A percentile compares a stretch with the other conserved stretches of the same genome.
phyloP scores from a whole-genome alignment of 1,140 invertebrate genomes.

The Monomorium pharaonis region DNA sequence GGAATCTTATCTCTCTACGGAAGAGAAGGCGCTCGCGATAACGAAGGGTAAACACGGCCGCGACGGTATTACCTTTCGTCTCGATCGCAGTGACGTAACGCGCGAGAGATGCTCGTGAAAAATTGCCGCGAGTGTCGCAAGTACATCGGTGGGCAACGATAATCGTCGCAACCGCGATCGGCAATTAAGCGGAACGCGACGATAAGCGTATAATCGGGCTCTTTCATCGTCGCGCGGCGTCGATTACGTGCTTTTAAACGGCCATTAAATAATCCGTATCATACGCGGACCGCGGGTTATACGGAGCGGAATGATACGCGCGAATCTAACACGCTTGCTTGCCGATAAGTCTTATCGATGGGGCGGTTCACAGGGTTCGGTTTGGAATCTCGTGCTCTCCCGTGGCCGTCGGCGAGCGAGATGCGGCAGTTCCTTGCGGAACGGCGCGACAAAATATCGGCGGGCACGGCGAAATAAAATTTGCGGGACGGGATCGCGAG shows the following conservation, averaged over 20 bases:
- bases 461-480: neutral
- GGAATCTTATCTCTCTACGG: constrained; percentile 47
- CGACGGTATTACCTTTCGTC: neutral
- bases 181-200: neutral
- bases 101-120: neutral
- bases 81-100: constrained; percentile 7
- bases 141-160: neutral
- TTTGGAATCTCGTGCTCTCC: neutral
- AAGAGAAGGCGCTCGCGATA: constrained; percentile 40
- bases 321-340: constrained; percentile 10
- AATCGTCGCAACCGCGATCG: neutral
- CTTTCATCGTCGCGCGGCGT: neutral
- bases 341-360: constrained; percentile 53
- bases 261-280: constrained; percentile 28
- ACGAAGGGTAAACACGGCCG: constrained; percentile 15
- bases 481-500: neutral
- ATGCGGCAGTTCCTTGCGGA: constrained; percentile 20
- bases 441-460: constrained; percentile 10
- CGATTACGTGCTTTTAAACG: constrained; percentile 16
- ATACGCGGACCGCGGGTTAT: constrained; percentile 9
- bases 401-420: neutral
- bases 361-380: constrained; percentile 36
- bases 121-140: neutral
- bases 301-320: constrained; percentile 29
- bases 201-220: neutral